Evolutionary conservation across 2,113 vertebrate species (phyloP).

Genomic region (Lonchura striata): DNA sequence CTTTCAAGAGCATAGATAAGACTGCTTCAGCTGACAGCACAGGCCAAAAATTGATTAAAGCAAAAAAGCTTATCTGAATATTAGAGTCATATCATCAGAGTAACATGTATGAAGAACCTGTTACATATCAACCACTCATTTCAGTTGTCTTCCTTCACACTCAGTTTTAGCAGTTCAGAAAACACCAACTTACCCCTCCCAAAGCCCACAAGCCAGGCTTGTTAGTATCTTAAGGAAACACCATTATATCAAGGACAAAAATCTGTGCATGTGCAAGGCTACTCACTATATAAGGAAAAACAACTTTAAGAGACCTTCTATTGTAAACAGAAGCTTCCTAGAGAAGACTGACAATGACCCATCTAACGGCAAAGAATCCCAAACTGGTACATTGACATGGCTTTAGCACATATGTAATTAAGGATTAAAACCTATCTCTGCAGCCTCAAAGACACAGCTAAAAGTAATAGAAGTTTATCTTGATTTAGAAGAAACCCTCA

Average conservation of each 20-base stretch:
- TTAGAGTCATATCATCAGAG: neutral
- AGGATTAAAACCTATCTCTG: neutral
- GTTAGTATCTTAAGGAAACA: neutral
- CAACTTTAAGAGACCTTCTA: neutral
- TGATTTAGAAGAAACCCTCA: neutral
- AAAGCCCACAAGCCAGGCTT: neutral
- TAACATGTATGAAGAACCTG: neutral
- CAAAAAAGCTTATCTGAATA: neutral
- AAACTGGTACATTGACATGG: neutral
- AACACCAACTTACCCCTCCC: neutral
- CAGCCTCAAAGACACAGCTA: neutral
- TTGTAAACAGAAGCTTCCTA: neutral
- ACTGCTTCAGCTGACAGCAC: neutral
- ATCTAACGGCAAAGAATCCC: neutral
- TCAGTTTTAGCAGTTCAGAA: neutral
- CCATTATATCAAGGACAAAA: neutral
- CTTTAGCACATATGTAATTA: neutral
- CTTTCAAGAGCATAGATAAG: neutral
- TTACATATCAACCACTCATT: neutral
- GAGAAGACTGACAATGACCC: neutral
- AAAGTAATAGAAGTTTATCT: neutral
- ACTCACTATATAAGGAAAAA: neutral
- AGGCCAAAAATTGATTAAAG: neutral
- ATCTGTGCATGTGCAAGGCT: neutral
- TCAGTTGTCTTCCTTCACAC: neutral